Conservation (phyloP, 2,113 vertebrate genomes). For the Psilopsiagon aymara region DNA sequence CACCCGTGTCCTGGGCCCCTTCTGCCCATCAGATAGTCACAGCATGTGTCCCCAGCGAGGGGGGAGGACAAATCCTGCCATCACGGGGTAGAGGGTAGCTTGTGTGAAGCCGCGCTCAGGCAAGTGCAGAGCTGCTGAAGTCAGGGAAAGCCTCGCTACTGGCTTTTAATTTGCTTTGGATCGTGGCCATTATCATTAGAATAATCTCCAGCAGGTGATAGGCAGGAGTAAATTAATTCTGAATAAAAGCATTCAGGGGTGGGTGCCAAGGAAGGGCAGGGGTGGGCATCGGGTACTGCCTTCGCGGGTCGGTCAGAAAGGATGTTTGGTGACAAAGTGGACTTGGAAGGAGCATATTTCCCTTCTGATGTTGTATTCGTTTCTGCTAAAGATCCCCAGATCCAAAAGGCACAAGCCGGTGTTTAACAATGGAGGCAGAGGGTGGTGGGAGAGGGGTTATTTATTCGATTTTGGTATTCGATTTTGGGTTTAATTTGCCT, state of each 20-base stretch:
- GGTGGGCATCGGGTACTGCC: not conserved
- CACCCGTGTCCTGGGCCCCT: not conserved
- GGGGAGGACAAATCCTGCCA: not conserved
- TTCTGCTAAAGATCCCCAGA: not conserved
- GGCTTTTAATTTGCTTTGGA: conserved; percentile 67
- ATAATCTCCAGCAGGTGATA: conserved; percentile 71
- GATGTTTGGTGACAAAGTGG: not conserved
- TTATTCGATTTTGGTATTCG: not conserved
- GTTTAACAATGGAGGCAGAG: not conserved
- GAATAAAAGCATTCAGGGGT: not conserved
- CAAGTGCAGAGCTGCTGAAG: not conserved
- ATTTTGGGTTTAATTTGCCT: conserved; percentile 53
- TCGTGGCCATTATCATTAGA: conserved; percentile 56
- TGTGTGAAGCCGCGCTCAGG: not conserved
- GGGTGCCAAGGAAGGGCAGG: conserved; percentile 7
- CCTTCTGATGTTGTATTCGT: not conserved
- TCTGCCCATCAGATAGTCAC: conserved; percentile 35
- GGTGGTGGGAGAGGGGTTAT: not conserved
- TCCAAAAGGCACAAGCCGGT: not conserved
- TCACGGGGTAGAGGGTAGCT: not conserved
- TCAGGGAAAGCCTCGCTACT: conserved; percentile 33
- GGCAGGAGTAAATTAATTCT: conserved; percentile 72
- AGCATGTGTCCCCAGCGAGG: not conserved
- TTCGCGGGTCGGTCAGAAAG: accelerated
- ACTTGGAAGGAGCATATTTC: not conserved